Percentiles rank a stretch among this genome's conserved stretches.
phyloP scores from a whole-genome alignment of 2,113 vertebrate species.

The Gallinago jamesoni region DNA sequence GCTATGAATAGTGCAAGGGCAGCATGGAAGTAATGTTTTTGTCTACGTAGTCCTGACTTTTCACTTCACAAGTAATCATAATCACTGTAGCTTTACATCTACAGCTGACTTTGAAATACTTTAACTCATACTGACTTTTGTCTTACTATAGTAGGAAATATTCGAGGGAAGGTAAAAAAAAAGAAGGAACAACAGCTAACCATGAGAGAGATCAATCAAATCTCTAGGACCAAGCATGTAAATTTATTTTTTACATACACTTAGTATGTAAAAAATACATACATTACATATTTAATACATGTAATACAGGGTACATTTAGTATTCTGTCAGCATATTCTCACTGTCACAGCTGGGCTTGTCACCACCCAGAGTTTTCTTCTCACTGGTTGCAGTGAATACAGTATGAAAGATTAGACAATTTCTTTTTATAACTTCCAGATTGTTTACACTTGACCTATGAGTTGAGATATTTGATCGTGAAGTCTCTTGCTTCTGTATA shows the following conservation, averaged over 20 bases:
- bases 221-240: not conserved
- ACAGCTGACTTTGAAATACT: not conserved
- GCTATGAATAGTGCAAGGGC: not conserved
- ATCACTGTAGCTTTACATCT: not conserved
- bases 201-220: not conserved
- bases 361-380: not conserved
- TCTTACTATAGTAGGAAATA: not conserved
- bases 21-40: not conserved
- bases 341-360: not conserved
- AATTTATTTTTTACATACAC: not conserved
- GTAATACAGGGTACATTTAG: not conserved
- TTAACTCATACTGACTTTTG: not conserved
- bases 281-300: no score
- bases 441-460: not conserved
- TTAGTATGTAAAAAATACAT: not conserved
- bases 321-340: not conserved
- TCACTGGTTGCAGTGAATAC: not conserved
- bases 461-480: not conserved
- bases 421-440: not conserved
- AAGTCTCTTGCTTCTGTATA: not conserved
- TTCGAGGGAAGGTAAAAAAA: not conserved
- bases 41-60: not conserved
- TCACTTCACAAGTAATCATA: not conserved
- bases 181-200: not conserved
- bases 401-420: not conserved